Evolutionary conservation across 2,113 vertebrate genomes (phyloP).

Genomic region (Pseudorectes ferrugineus): DNA sequence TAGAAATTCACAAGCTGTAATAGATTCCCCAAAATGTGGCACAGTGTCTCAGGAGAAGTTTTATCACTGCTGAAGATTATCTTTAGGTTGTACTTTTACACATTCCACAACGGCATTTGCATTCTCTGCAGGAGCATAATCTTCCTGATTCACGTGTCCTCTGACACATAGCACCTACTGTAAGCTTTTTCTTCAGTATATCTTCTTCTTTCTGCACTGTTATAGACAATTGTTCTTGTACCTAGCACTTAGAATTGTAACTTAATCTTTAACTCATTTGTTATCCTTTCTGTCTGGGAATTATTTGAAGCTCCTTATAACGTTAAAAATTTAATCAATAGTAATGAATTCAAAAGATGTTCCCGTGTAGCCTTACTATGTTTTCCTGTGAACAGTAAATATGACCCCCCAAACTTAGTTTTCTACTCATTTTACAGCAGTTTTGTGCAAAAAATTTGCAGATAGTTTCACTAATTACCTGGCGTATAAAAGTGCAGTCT

Average conservation of each 20-base stretch:
- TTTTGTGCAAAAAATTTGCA: not conserved
- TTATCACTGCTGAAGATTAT: not conserved
- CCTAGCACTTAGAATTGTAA: not conserved
- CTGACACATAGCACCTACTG: not conserved
- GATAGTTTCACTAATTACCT: not conserved
- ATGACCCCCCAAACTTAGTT: not conserved
- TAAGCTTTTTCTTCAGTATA: not conserved
- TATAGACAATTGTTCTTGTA: not conserved
- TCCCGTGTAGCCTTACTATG: not conserved
- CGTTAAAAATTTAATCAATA: not conserved
- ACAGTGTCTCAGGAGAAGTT: not conserved
- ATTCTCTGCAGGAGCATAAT: not conserved
- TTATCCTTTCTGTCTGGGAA: not conserved
- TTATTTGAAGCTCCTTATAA: not conserved
- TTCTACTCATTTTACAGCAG: not conserved
- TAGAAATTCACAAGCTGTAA: not conserved
- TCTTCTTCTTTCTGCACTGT: not conserved
- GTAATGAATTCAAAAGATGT: not conserved
- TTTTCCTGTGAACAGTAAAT: not conserved
- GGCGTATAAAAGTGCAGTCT: not conserved
- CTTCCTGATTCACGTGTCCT: not conserved
- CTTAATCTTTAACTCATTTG: not conserved
- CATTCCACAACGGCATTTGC: accelerated
- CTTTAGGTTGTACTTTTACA: not conserved
- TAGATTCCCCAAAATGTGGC: not conserved